Conservation (phyloP, 2,797 vertebrate species). For the Sebastolobus alascanus region DNA sequence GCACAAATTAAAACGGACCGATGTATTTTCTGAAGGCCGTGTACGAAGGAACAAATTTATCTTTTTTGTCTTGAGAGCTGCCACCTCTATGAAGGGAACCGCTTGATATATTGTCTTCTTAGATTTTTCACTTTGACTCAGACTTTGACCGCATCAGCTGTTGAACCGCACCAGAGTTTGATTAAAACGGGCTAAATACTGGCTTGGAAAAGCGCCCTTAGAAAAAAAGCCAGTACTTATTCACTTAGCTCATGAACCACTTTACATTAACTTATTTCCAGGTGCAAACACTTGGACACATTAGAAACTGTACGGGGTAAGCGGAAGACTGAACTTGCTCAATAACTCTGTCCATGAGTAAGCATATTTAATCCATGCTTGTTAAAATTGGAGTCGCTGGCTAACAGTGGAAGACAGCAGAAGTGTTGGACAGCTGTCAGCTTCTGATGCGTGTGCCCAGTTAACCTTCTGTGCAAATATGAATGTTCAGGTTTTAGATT, state of each 20-base stretch:
- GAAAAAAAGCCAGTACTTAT: neutral
- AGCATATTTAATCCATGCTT: neutral
- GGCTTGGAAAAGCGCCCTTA: neutral
- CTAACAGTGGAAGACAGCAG: neutral
- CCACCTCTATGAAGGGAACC: too few species aligned
- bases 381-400: neutral
- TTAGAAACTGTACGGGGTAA: too few species aligned
- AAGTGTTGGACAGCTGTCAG: neutral
- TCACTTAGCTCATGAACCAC: neutral
- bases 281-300: neutral
- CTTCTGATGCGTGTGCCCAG: neutral
- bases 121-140: too few species aligned
- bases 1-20: too few species aligned
- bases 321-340: neutral
- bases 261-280: neutral
- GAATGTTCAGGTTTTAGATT: neutral
- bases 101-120: too few species aligned
- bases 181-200: too few species aligned
- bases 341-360: neutral
- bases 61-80: too few species aligned
- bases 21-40: too few species aligned
- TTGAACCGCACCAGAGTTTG: too few species aligned
- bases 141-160: too few species aligned
- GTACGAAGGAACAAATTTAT: fast-evolving
- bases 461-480: neutral